phyloP scores from a whole-genome alignment of 2,113 vertebrate species.

The Xerus inauris region DNA sequence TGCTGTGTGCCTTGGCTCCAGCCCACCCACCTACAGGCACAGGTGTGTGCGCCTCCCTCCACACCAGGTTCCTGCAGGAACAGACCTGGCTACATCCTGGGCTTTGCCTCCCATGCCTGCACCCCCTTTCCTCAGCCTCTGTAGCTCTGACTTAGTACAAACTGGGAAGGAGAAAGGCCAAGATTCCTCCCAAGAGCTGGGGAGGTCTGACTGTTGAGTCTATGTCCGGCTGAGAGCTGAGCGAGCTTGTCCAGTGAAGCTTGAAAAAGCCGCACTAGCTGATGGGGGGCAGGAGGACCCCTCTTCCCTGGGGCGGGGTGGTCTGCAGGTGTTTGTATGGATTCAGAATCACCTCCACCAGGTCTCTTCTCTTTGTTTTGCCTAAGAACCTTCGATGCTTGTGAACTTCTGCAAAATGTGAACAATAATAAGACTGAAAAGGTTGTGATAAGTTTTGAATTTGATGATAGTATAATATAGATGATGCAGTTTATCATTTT shows the following conservation, averaged over 20 bases:
- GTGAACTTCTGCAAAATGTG: not conserved
- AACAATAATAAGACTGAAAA: not conserved
- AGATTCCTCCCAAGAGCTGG: not conserved
- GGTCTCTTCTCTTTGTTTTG: not conserved
- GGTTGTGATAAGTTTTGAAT: not conserved
- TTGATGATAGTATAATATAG: not conserved
- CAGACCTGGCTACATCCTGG: not conserved
- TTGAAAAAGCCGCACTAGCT: not conserved
- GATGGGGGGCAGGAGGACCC: not conserved
- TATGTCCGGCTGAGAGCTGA: not conserved
- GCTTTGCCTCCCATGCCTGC: too few species aligned
- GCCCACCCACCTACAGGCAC: fast-evolving
- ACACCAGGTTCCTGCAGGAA: not conserved
- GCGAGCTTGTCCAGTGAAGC: not conserved
- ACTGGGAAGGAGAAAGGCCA: not conserved
- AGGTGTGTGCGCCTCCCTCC: not conserved
- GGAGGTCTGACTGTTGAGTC: not conserved
- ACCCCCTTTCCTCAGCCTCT: not conserved
- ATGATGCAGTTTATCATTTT: not conserved
- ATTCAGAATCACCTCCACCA: not conserved
- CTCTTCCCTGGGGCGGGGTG: not conserved
- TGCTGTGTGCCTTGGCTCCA: not conserved
- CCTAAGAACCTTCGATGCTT: not conserved
- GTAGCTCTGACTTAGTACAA: not conserved
- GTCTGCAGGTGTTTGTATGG: fast-evolving